phyloP scores from a whole-genome alignment of 2,113 vertebrate genomes.

The Cichladusa arquata region DNA sequence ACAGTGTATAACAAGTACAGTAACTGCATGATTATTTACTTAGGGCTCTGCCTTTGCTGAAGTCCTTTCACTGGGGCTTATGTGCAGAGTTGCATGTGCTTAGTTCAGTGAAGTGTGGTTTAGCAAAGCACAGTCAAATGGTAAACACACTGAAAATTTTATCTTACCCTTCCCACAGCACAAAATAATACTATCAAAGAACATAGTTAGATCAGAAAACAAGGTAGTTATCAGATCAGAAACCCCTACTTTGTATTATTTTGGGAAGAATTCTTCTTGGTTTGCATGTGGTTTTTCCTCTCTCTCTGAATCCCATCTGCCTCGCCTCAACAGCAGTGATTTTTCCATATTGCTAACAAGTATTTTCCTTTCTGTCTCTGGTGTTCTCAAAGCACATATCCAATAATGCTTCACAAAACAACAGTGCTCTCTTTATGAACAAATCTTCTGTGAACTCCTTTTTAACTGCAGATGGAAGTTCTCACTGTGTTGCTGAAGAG shows the following conservation, averaged over 20 bases:
- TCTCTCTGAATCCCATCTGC: neutral
- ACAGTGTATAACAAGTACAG: neutral
- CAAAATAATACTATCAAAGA: neutral
- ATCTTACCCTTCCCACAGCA: neutral
- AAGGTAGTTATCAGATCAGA: neutral
- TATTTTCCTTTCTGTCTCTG: neutral
- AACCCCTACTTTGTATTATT: neutral
- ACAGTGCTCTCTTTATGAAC: neutral
- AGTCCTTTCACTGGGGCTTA: neutral
- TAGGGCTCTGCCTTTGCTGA: conserved; percentile 23
- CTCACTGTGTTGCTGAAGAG: neutral
- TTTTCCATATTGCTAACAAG: neutral
- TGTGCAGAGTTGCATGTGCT: neutral
- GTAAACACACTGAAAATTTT: neutral
- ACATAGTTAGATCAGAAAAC: neutral
- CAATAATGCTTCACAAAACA: neutral
- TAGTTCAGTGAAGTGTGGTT: neutral
- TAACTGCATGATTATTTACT: conserved; percentile 8
- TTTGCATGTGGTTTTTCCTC: neutral
- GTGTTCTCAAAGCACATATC: neutral
- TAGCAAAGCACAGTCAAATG: neutral
- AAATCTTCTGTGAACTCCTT: neutral
- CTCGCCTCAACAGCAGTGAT: neutral
- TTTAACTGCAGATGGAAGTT: neutral
- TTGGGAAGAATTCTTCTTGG: neutral